Percentiles rank a stretch among this genome's conserved stretches.
Conservation (phyloP, 1,140 invertebrate species). For the Drosophila subobscura region DNA sequence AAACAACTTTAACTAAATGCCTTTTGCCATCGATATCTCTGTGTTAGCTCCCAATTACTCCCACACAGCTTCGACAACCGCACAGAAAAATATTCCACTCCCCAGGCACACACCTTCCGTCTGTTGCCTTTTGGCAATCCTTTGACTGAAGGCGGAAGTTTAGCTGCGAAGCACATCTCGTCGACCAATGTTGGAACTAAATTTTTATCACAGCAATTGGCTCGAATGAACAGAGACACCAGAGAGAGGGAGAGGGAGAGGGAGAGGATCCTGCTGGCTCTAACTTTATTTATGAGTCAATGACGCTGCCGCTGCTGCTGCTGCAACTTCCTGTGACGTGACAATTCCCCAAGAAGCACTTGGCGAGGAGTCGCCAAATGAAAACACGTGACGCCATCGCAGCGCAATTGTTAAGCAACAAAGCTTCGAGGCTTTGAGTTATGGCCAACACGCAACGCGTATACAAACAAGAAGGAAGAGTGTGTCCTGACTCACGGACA, state of each 20-base stretch:
- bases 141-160: not conserved
- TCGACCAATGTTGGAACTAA: constrained; percentile 8
- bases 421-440: constrained; percentile 70
- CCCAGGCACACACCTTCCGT: not conserved
- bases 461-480: constrained; percentile 52
- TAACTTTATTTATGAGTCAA: constrained; percentile 72
- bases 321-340: constrained; percentile 70
- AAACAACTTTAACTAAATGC: too few species aligned
- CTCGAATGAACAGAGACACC: not conserved
- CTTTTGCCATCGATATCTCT: too few species aligned
- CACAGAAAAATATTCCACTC: too few species aligned
- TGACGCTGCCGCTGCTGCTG: constrained; percentile 47
- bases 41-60: too few species aligned
- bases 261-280: constrained; percentile 8
- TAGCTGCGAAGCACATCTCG: constrained; percentile 28
- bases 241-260: too few species aligned
- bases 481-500: constrained; percentile 6
- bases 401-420: constrained; percentile 73
- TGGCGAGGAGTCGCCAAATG: constrained; percentile 60
- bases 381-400: constrained; percentile 71
- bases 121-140: not conserved
- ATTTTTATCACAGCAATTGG: constrained; percentile 48
- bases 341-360: constrained; percentile 59
- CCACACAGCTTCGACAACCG: too few species aligned
- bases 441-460: constrained; percentile 58